These are phyloP conservation scores for Archegozetes longisetosus DNA, from an alignment of 1,140 invertebrate genomes.

Conservation along the genomic window DNA sequence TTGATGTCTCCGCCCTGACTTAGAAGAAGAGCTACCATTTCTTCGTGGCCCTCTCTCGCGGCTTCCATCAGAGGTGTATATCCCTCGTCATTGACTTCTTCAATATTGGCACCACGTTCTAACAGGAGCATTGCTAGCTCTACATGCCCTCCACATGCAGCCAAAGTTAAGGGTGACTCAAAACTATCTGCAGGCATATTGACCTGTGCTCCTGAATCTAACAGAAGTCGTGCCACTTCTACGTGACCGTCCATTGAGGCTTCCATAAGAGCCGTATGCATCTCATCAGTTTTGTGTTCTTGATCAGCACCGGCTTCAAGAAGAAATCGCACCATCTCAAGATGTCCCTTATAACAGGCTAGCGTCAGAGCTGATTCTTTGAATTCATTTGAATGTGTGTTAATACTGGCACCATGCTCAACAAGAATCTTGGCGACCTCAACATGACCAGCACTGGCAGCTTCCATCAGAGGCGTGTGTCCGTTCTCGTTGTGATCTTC, in stretches of 20 bases:
- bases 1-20: slow-evolving; percentile 91
- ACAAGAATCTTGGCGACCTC: slow-evolving; percentile 80
- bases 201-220: slow-evolving; percentile 93
- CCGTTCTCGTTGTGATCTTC: slow-evolving; percentile 98
- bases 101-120: slow-evolving; percentile 92
- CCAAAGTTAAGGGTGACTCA: slow-evolving; percentile 91
- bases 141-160: slow-evolving; percentile 94
- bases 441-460: slow-evolving; percentile 89
- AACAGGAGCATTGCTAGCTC: slow-evolving; percentile 86
- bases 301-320: slow-evolving; percentile 83
- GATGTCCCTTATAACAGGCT: slow-evolving; percentile 90
- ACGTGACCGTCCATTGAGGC: slow-evolving; percentile 99
- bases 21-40: slow-evolving; percentile 87
- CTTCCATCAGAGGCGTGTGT: slow-evolving; percentile 97
- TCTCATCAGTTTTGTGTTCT: slow-evolving; percentile 97
- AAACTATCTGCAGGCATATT: slow-evolving; percentile 99
- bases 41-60: slow-evolving; percentile 90
- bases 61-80: slow-evolving; percentile 99
- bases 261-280: slow-evolving; percentile 99
- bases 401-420: slow-evolving; percentile 84
- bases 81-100: slow-evolving; percentile 97
- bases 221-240: slow-evolving; percentile 74
- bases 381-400: slow-evolving; percentile 97
- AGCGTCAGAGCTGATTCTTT: slow-evolving; percentile 72
- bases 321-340: slow-evolving; percentile 92